Evolutionary conservation across 1,140 invertebrate genomes (phyloP).

Genomic region (Globodera rostochiensis): DNA sequence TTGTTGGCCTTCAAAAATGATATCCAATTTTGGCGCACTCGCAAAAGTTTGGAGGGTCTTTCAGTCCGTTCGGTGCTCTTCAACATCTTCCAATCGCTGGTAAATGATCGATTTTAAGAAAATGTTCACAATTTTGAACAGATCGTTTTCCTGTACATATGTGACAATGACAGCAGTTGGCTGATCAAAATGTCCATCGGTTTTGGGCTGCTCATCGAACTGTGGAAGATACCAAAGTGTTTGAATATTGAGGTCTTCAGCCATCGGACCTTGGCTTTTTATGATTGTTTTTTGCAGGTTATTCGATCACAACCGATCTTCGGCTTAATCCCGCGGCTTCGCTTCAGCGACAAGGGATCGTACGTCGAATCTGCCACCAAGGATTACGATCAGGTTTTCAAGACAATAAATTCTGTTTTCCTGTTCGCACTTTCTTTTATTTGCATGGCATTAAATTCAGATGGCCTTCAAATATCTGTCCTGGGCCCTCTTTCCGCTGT

Average conservation of each 20-base stretch:
- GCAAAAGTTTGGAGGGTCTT: constrained; percentile 92
- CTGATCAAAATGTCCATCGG: constrained; percentile 82
- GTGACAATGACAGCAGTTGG: constrained; percentile 97
- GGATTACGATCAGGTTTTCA: constrained; percentile 79
- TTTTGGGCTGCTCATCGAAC: constrained; percentile 92
- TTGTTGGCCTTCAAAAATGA: constrained; percentile 99
- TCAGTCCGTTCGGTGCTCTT: constrained; percentile 98
- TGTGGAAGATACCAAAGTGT: constrained; percentile 96
- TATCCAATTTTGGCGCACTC: constrained; percentile 99
- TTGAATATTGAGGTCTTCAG: constrained; percentile 52
- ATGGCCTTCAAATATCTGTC: constrained; percentile 93
- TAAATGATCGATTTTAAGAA: not conserved
- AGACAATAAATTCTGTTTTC: not conserved
- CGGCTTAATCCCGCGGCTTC: constrained; percentile 80
- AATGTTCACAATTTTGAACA: not conserved
- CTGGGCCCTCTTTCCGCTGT: constrained; percentile 88
- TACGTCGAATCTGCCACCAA: constrained; percentile 93
- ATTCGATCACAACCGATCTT: constrained; percentile 76
- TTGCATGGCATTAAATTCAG: constrained; percentile 56
- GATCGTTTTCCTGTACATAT: constrained; percentile 86
- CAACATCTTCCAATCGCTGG: constrained; percentile 90
- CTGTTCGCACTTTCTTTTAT: not conserved
- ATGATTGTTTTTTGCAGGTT: constrained; percentile 69
- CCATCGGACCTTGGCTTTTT: not conserved
- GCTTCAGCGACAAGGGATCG: constrained; percentile 88